Base-by-base conservation (phyloP, 2,888 invertebrate species). In the Pelosia muscerda region DNA sequence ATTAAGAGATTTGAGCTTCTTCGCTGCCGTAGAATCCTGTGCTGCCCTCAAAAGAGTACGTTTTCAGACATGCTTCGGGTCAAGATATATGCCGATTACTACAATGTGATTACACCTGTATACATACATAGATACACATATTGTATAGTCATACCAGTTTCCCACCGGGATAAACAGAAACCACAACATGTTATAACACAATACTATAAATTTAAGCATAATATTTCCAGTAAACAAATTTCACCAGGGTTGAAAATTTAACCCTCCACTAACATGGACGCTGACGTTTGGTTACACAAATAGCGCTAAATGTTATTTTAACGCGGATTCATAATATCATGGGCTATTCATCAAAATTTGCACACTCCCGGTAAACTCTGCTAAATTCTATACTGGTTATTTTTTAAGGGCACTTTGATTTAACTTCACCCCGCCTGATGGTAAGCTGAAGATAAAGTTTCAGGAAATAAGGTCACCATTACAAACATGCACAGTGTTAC, bases 281-380 rank as follows among this genome's bases (percentile, higher is more conserved):
- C 42, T 42, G 25, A 60, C 10, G 25, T 60, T 25, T n/a, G 31
- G 58, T 19, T 26, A 60, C 4, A 60, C 60, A 60, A 60, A 60
- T 25, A 60, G 10, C 42, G 42, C 25, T 25, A 42, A 71, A 26
- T 73, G 65, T 75, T 70, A 74, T 58, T 60, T 60, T 31, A 62
- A 63, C 42, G 58, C 60, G 64, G 58, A 57, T 66, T 56, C 23
- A 54, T 34, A 61, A 69, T 64, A 49, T 49, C n/a, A 19, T 61
- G 55, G 22, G 55, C 56, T 68, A 77, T 79, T 79, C 71, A 74
- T 74, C 78, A 78, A 72, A 79, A 76, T 71, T 70, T 63, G 71
- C 79, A 13, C 63, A 71, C 69, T 63, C 60, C 26, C 23, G 68
- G 63, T 68, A 73, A 77, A 77, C 70, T 79, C 77, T 73, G 69